phyloP scores from a whole-genome alignment of 2,888 invertebrate genomes.

The Callyntrura guangdongensis region DNA sequence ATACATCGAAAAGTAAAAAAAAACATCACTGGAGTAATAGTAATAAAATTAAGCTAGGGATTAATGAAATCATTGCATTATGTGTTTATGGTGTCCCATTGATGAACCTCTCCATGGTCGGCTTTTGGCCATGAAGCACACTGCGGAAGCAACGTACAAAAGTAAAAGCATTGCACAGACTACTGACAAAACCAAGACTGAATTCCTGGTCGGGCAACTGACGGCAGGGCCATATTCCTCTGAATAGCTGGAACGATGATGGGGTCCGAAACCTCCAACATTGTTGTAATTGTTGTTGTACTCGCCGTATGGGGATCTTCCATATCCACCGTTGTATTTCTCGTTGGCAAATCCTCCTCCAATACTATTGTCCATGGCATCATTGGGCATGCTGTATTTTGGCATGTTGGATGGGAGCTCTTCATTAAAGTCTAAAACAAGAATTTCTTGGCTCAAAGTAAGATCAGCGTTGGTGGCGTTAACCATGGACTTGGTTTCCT shows the following conservation, averaged over 20 bases:
- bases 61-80: slow-evolving; percentile 83
- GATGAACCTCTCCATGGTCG: slow-evolving; percentile 84
- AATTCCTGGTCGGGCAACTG: slow-evolving; percentile 96
- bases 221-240: slow-evolving; percentile 86
- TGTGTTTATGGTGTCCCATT: slow-evolving; percentile 84
- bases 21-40: slow-evolving; percentile 61
- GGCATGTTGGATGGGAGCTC: slow-evolving; percentile 87
- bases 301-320: slow-evolving; percentile 74
- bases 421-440: slow-evolving; percentile 97
- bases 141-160: slow-evolving; percentile 91
- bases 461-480: slow-evolving; percentile 91
- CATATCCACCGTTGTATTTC: slow-evolving; percentile 77
- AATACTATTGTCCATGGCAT: slow-evolving; percentile 77
- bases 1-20: slow-evolving; percentile 29
- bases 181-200: slow-evolving; percentile 95
- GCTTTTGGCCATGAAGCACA: slow-evolving; percentile 85
- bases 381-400: slow-evolving; percentile 83
- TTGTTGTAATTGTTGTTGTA: slow-evolving; percentile 67
- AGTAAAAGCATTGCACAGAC: slow-evolving; percentile 96
- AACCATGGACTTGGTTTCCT: slow-evolving; percentile 87
- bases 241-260: slow-evolving; percentile 75
- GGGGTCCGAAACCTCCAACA: slow-evolving; percentile 71
- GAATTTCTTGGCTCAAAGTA: slow-evolving; percentile 97
- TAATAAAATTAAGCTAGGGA: slow-evolving; percentile 74
- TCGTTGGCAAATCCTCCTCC: slow-evolving; percentile 67